Conservation (phyloP, 2,888 invertebrate species). For the Branchipolynoe longqiensis region DNA sequence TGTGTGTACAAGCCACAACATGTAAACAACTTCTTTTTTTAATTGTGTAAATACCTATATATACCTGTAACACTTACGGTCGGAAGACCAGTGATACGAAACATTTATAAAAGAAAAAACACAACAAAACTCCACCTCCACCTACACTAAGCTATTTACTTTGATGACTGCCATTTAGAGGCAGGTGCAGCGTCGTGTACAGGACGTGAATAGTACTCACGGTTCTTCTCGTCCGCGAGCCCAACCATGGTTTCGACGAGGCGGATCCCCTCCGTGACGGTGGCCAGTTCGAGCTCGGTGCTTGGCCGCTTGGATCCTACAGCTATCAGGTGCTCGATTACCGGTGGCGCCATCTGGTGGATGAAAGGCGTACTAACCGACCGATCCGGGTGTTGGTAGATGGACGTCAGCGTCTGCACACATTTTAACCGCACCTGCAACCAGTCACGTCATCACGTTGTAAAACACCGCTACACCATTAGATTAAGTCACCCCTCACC, state of each 20-base stretch:
- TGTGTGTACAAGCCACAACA: no score
- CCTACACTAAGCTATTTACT: neutral
- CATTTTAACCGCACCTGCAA: slow-evolving; percentile 88
- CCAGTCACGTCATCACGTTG: no score
- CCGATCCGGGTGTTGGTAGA: slow-evolving; percentile 88
- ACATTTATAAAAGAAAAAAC: neutral
- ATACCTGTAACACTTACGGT: no score
- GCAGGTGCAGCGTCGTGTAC: neutral
- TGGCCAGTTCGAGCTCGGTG: slow-evolving; percentile 87
- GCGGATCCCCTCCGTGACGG: slow-evolving; percentile 88
- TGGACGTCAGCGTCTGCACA: slow-evolving; percentile 89
- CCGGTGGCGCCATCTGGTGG: slow-evolving; percentile 89
- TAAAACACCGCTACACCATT: no score
- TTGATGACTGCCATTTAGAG: neutral
- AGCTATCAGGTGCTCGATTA: slow-evolving; percentile 88
- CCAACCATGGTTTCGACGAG: slow-evolving; percentile 89
- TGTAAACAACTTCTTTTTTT: no score
- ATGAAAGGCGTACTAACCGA: slow-evolving; percentile 90
- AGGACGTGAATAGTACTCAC: slow-evolving; percentile 84
- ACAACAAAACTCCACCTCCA: neutral
- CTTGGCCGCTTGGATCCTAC: slow-evolving; percentile 85
- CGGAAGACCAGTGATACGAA: no score
- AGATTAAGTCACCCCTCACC: no score
- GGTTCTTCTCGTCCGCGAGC: slow-evolving; percentile 88
- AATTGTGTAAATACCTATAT: no score